Evolutionary conservation across 2,797 vertebrate species (phyloP).

Genomic region (Pogoniulus pusillus): DNA sequence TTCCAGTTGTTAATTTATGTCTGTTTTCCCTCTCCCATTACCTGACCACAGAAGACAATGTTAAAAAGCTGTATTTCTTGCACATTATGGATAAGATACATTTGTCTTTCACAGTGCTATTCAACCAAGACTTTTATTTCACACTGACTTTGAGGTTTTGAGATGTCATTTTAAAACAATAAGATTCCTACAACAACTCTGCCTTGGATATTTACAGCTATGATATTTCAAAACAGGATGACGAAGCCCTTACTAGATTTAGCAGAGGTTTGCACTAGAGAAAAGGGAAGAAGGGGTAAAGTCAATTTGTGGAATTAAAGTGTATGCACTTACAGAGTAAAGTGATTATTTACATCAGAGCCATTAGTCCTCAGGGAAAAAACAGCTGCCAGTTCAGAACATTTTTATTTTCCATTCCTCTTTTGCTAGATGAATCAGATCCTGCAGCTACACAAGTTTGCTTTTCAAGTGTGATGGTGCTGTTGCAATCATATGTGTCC

Average conservation of each 20-base stretch:
- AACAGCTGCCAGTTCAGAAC: conserved; percentile 2
- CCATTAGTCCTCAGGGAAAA: not conserved
- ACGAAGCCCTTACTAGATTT: not conserved
- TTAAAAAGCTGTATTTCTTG: not conserved
- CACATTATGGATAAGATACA: not conserved
- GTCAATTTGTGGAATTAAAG: conserved; percentile 19
- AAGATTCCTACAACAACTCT: not conserved
- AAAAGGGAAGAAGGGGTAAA: conserved; percentile 27
- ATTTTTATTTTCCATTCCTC: not conserved
- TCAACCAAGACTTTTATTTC: not conserved
- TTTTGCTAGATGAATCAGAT: not conserved
- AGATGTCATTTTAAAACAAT: not conserved
- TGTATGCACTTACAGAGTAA: not conserved
- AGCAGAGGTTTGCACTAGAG: not conserved
- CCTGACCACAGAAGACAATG: not conserved
- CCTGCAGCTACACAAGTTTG: not conserved
- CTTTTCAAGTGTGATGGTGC: not conserved
- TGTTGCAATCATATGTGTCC: not conserved
- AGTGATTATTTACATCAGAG: conserved; percentile 27
- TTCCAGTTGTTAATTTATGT: not conserved
- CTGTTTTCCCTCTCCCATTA: not conserved
- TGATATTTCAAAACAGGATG: conserved; percentile 25
- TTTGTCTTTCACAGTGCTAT: not conserved
- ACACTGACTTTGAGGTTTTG: not conserved
- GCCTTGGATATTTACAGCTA: not conserved